These are phyloP conservation scores for Ceratosolen solmsi DNA, from an alignment of 1,140 invertebrate genomes.

Conservation along the genomic window DNA sequence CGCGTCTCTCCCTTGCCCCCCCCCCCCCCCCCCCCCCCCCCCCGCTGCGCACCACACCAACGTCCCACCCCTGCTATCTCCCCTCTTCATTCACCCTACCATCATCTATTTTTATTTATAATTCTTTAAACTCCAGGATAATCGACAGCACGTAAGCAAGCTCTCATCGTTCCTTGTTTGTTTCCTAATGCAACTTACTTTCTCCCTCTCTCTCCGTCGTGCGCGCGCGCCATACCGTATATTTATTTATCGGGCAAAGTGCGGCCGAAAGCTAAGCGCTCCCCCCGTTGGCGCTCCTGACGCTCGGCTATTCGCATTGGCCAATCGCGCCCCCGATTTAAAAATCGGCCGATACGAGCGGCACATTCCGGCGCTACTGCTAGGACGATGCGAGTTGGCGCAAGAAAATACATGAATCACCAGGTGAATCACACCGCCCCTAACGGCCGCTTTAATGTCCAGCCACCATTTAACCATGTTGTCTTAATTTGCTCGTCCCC, in stretches of 20 bases:
- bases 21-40: too few relatives aligned
- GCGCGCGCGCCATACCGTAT: too few relatives aligned
- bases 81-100: too few relatives aligned
- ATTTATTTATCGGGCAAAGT: background rate
- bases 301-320: background rate
- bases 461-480: too few relatives aligned
- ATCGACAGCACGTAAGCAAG: background rate
- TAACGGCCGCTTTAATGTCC: background rate
- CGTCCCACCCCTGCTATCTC: too few relatives aligned
- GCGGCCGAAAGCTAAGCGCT: too few relatives aligned
- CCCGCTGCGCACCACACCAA: too few relatives aligned
- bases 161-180: background rate
- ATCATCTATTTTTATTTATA: background rate
- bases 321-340: background rate
- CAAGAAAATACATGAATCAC: background rate
- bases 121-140: background rate
- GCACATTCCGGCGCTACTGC: background rate
- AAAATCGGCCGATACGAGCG: background rate
- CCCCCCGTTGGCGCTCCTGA: too few relatives aligned
- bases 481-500: too few relatives aligned
- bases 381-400: background rate
- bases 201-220: too few relatives aligned
- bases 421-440: conserved; percentile 27
- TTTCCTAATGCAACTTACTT: background rate
- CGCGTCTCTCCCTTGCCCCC: background rate